Conservation (phyloP, 2,113 vertebrate species). For the Cavia aperea region DNA sequence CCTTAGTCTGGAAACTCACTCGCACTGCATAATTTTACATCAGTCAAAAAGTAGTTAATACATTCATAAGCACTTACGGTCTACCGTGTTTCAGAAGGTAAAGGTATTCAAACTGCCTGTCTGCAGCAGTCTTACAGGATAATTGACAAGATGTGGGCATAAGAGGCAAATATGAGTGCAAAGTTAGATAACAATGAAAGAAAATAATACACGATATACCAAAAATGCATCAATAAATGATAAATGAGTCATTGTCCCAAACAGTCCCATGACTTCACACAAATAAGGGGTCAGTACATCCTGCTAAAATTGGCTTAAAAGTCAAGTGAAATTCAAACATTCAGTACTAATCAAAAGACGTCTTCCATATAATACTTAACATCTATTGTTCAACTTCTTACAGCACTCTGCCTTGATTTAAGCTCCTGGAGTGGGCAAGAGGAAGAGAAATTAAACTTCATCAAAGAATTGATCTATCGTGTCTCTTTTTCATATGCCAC, state of each 20-base stretch:
- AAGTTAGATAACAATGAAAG: background rate
- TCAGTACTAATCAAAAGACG: background rate
- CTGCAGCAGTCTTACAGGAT: background rate
- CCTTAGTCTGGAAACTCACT: constrained; percentile 33
- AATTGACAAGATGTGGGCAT: background rate
- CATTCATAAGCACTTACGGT: constrained; percentile 6
- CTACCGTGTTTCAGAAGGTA: constrained; percentile 3
- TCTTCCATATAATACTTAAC: background rate
- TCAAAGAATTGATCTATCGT: background rate
- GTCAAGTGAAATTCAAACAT: constrained; percentile 7
- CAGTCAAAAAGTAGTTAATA: constrained; percentile 29
- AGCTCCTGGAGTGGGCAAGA: background rate
- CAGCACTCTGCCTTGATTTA: background rate
- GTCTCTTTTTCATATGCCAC: background rate
- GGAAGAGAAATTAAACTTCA: background rate
- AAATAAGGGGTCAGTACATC: background rate
- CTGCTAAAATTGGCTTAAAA: background rate
- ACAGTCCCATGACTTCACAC: background rate
- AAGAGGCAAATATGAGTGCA: background rate
- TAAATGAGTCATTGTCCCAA: background rate
- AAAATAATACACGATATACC: background rate
- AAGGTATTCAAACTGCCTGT: background rate
- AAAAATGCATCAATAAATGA: constrained; percentile 17
- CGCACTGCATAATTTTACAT: constrained; percentile 8
- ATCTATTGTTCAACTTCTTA: background rate